Conservation (phyloP, 53 echinoderm and acorn worm genomes). For the Paracentrotus lividus region DNA sequence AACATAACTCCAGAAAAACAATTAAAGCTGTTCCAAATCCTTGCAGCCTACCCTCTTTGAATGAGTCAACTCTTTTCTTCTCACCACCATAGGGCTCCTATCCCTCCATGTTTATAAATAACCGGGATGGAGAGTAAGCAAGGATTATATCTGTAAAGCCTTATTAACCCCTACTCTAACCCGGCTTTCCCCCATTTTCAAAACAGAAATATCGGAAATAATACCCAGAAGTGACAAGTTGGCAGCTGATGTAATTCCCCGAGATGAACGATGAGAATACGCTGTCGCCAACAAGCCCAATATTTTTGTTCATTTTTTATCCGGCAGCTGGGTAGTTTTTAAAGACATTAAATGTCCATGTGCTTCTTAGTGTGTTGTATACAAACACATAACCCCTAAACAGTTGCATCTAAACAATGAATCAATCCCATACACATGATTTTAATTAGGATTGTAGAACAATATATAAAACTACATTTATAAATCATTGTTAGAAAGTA, state of each 20-base stretch:
- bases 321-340: not conserved
- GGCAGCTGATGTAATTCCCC: constrained; percentile 59
- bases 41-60: not conserved
- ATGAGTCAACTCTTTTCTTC: constrained; percentile 54
- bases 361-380: not conserved
- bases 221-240: constrained; percentile 61
- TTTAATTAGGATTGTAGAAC: not conserved
- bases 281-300: constrained; percentile 26
- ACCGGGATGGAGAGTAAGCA: not conserved
- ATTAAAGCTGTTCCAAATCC: constrained; percentile 33
- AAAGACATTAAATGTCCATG: not conserved
- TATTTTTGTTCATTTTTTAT: not conserved
- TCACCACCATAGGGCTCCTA: not conserved
- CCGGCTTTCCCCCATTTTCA: constrained; percentile 13
- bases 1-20: constrained; percentile 29
- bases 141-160: constrained; percentile 26
- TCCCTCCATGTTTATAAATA: constrained; percentile 56
- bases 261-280: constrained; percentile 21
- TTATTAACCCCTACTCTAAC: constrained; percentile 57
- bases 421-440: not conserved
- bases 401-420: not conserved
- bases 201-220: constrained; percentile 41
- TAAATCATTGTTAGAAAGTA: not conserved
- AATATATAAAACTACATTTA: not conserved
- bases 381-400: not conserved